phyloP scores from a whole-genome alignment of 2,113 vertebrate genomes.

The Hypocryptadius cinnamomeus region DNA sequence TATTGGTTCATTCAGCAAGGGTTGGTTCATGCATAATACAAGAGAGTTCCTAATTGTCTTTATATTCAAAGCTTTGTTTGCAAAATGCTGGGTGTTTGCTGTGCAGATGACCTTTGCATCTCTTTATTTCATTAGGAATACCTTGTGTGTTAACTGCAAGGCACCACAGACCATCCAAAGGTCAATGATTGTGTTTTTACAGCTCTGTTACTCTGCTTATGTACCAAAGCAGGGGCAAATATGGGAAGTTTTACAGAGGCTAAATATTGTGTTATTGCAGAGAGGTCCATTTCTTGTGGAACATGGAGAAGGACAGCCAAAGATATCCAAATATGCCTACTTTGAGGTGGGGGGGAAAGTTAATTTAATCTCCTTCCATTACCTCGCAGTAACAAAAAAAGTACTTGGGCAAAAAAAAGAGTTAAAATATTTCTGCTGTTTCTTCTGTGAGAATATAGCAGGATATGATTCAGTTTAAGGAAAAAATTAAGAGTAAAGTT shows the following conservation, averaged over 20 bases:
- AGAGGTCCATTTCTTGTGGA: neutral
- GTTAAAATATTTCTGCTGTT: constrained; percentile 15
- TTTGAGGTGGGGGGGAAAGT: neutral
- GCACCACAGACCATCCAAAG: neutral
- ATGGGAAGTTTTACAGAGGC: neutral
- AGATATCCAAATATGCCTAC: neutral
- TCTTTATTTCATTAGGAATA: constrained; percentile 13
- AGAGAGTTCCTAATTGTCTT: constrained; percentile 12
- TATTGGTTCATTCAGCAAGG: neutral
- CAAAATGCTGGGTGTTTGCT: constrained; percentile 27
- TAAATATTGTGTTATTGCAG: neutral
- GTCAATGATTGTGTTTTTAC: constrained; percentile 46
- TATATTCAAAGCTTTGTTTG: constrained; percentile 8
- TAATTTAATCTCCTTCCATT: neutral
- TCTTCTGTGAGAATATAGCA: neutral
- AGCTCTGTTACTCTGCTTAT: neutral
- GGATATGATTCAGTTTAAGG: neutral
- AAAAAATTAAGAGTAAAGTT: constrained; percentile 66
- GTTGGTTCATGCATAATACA: constrained; percentile 20
- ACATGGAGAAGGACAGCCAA: neutral
- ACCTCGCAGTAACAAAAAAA: neutral
- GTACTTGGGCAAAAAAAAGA: neutral
- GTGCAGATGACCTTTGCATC: constrained; percentile 36
- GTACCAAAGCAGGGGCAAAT: neutral
- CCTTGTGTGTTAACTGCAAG: constrained; percentile 5